A percentile compares a stretch with the other conserved stretches of the same genome.
These are phyloP conservation scores for Plagiodera versicolora DNA, from an alignment of 2,888 invertebrate species.

Conservation along the genomic window DNA sequence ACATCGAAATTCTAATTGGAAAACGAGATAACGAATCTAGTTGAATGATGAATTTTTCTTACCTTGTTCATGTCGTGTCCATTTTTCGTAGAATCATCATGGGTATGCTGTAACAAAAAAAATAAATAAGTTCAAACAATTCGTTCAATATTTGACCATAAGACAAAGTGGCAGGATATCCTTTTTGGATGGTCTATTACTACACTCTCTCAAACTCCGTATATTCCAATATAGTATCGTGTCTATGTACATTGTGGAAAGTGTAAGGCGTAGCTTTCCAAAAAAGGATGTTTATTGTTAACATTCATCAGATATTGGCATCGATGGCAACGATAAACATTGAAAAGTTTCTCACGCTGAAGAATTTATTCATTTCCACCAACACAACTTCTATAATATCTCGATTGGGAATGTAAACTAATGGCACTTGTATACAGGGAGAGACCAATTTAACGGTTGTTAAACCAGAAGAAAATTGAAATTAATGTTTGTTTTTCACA, in stretches of 20 bases:
- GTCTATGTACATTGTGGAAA: not conserved
- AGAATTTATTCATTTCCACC: not conserved
- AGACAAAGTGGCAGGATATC: not conserved
- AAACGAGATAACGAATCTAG: too few species aligned
- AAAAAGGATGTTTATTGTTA: constrained; percentile 9
- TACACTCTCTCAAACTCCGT: too few species aligned
- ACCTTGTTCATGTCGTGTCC: constrained; percentile 55
- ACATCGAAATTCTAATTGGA: too few species aligned
- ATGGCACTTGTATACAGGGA: too few species aligned
- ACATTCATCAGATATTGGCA: not conserved
- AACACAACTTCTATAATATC: not conserved
- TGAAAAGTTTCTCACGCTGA: not conserved
- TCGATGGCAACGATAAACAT: not conserved
- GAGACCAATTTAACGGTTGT: too few species aligned
- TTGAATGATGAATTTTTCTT: constrained; percentile 30
- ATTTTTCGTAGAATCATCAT: constrained; percentile 54
- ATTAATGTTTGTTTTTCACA: too few species aligned
- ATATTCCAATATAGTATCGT: constrained; percentile 2
- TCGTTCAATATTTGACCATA: constrained; percentile 13
- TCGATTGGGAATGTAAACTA: not conserved
- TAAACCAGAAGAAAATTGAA: too few species aligned
- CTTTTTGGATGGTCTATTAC: not conserved
- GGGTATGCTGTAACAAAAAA: constrained; percentile 57
- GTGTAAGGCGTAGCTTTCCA: not conserved
- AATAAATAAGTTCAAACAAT: constrained; percentile 11